phyloP scores from a whole-genome alignment of 2,797 vertebrate genomes.

The Catostomus latipinnis region DNA sequence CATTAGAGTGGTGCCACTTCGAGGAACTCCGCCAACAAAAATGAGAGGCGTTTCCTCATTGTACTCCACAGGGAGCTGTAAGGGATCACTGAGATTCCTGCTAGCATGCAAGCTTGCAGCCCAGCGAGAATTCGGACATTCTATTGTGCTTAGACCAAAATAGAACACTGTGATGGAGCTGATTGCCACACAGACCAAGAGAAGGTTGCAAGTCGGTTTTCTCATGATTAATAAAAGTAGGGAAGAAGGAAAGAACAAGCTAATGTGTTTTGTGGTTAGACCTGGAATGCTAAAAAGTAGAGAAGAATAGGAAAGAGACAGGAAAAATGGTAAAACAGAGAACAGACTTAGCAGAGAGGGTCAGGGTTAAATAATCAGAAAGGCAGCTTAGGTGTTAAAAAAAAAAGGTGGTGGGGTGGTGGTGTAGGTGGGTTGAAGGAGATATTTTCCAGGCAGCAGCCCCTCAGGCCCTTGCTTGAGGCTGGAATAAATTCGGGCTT shows the following conservation, averaged over 20 bases:
- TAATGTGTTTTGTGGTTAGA: neutral
- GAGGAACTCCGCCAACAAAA: constrained; percentile 95
- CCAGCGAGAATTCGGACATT: constrained; percentile 89
- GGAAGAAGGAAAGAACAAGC: neutral
- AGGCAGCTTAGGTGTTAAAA: constrained; percentile 34
- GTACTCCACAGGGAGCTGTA: constrained; percentile 74
- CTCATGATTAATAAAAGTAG: constrained; percentile 81
- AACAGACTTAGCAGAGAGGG: constrained; percentile 2
- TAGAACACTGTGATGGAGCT: constrained; percentile 94
- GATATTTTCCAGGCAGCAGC: neutral
- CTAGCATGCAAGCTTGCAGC: constrained; percentile 73
- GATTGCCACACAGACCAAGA: constrained; percentile 91
- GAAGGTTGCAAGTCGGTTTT: constrained; percentile 92
- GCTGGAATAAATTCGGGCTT: constrained; percentile 28
- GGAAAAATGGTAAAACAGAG: neutral
- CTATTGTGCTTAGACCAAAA: constrained; percentile 92
- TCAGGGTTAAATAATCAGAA: constrained; percentile 24
- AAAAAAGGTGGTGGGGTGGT: neutral
- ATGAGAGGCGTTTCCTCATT: constrained; percentile 96
- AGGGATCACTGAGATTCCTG: constrained; percentile 72
- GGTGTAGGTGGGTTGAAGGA: neutral
- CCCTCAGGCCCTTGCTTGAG: constrained; percentile 31
- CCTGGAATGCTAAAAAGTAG: neutral
- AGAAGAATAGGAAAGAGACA: no score
- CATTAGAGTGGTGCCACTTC: constrained; percentile 97